Conservation (phyloP, 2,888 invertebrate genomes). For the Epicampocera succincta region DNA sequence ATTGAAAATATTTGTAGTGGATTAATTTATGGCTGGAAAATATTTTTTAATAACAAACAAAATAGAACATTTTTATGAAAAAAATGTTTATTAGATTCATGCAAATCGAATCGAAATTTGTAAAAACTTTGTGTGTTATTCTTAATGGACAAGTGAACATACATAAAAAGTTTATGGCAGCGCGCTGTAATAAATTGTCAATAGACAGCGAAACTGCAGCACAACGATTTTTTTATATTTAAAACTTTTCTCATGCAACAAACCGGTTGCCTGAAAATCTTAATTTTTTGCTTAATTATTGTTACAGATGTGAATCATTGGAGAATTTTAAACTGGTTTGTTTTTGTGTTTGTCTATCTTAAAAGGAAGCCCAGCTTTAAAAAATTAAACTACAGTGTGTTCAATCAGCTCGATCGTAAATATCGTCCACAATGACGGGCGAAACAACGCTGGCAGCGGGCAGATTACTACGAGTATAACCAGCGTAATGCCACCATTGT, state of each 20-base stretch:
- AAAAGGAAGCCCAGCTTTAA: background rate
- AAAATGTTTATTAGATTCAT: too few relatives aligned
- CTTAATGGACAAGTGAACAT: background rate
- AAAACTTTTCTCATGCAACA: conserved; percentile 18
- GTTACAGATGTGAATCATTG: conserved; percentile 47
- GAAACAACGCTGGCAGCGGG: conserved; percentile 14
- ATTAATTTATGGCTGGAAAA: too few relatives aligned
- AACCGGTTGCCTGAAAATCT: conserved; percentile 37
- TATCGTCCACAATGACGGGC: background rate
- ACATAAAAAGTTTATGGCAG: background rate
- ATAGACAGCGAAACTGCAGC: conserved; percentile 26
- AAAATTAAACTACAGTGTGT: background rate
- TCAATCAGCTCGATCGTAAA: background rate
- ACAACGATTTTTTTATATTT: conserved; percentile 7
- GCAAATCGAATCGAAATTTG: too few relatives aligned
- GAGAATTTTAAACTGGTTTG: conserved; percentile 23
- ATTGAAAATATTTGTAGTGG: too few relatives aligned
- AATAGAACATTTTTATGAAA: too few relatives aligned
- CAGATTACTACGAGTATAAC: conserved; percentile 2
- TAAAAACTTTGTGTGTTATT: background rate
- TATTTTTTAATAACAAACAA: too few relatives aligned
- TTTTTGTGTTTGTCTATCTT: conserved; percentile 18
- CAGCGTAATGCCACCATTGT: background rate
- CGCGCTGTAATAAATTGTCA: conserved; percentile 11
- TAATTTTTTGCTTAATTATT: conserved; percentile 34